A percentile compares a stretch with the other conserved stretches of the same genome.
phyloP scores from a whole-genome alignment of 2,113 vertebrate genomes.

The Gavialis gangeticus region DNA sequence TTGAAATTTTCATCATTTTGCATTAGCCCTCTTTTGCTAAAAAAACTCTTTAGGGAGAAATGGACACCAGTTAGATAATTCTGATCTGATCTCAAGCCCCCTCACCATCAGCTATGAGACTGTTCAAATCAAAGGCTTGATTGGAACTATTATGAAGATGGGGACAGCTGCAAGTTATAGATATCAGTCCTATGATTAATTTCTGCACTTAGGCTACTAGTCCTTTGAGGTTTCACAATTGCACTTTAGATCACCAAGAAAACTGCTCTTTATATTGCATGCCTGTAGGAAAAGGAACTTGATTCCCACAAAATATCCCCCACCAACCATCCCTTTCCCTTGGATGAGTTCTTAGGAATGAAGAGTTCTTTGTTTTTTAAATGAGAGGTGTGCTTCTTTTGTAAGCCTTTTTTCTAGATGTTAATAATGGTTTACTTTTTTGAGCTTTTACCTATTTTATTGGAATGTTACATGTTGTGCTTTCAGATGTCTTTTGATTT shows the following conservation, averaged over 20 bases:
- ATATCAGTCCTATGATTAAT: not conserved
- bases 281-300: not conserved
- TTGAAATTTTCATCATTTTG: not conserved
- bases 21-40: not conserved
- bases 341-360: not conserved
- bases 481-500: not conserved
- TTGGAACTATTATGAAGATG: not conserved
- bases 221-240: not conserved
- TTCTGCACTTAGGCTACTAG: not conserved
- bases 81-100: rapidly evolving
- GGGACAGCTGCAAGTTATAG: not conserved
- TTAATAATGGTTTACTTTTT: not conserved
- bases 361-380: not conserved
- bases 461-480: rapidly evolving
- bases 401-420: rapidly evolving
- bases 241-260: not conserved
- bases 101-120: not conserved
- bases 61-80: not conserved
- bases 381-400: not conserved
- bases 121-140: not conserved
- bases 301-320: not conserved
- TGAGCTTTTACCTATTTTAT: not conserved
- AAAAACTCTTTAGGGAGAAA: not conserved
- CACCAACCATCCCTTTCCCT: not conserved
- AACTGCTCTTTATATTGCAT: not conserved